A percentile compares a stretch with the other conserved stretches of the same genome.
phyloP scores from a whole-genome alignment of 64 coral and sea anemone genomes.

The Anthopleura sola region DNA sequence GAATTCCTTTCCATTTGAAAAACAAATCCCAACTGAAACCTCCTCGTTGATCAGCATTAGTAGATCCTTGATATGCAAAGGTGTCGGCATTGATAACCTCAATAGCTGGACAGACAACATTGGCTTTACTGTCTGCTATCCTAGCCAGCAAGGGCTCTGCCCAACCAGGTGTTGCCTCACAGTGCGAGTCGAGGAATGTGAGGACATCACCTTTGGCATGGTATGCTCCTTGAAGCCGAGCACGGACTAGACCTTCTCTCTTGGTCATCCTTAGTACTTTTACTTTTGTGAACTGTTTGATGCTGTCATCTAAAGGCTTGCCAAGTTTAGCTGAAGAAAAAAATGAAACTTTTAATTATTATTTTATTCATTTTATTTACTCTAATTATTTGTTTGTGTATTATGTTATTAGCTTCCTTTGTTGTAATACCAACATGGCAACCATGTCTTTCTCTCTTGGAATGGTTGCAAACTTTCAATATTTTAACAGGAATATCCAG shows the following conservation, averaged over 20 bases:
- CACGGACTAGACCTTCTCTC: slow-evolving; percentile 74
- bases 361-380: too few relatives aligned
- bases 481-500: too few relatives aligned
- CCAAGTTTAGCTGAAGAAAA: slow-evolving; percentile 72
- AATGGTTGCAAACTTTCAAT: too few relatives aligned
- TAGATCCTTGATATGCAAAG: slow-evolving; percentile 95
- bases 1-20: slow-evolving; percentile 99
- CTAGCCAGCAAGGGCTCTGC: slow-evolving; percentile 83
- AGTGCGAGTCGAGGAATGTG: slow-evolving; percentile 96
- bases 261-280: slow-evolving; percentile 82
- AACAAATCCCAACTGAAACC: slow-evolving; percentile 99
- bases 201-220: slow-evolving; percentile 84
- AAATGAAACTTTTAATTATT: too few relatives aligned
- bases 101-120: slow-evolving; percentile 99
- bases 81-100: slow-evolving; percentile 99
- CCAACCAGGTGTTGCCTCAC: slow-evolving; percentile 96
- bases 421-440: too few relatives aligned
- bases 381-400: too few relatives aligned
- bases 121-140: slow-evolving; percentile 68
- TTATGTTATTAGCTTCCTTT: too few relatives aligned
- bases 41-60: slow-evolving; percentile 96
- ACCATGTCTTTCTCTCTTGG: too few relatives aligned
- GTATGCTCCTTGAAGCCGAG: slow-evolving; percentile 79
- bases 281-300: slow-evolving; percentile 78
- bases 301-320: slow-evolving; percentile 75